phyloP scores from a whole-genome alignment of 2,113 vertebrate species.

The Carettochelys insculpta region DNA sequence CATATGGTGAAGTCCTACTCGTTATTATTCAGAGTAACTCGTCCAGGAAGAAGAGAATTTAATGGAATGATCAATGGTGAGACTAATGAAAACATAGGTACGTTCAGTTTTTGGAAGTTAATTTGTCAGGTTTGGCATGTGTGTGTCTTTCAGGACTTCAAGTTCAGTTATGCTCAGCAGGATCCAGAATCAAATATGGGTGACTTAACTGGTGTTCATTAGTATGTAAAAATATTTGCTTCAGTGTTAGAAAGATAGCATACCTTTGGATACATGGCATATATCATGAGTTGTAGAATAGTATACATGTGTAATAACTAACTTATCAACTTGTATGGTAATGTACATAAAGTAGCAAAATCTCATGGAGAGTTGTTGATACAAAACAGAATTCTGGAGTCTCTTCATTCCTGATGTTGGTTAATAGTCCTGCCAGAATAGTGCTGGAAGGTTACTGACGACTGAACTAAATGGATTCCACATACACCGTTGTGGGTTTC shows the following conservation, averaged over 20 bases:
- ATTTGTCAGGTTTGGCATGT: background rate
- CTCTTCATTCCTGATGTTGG: background rate
- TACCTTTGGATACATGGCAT: background rate
- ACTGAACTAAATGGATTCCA: background rate
- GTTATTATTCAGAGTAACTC: conserved; percentile 95
- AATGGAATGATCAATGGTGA: conserved; percentile 92
- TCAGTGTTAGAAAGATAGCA: background rate
- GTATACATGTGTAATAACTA: background rate
- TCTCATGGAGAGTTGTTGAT: background rate
- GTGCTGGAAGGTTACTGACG: background rate
- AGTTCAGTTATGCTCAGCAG: background rate
- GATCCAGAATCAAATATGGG: background rate
- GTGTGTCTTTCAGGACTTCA: fast-evolving
- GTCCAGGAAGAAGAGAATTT: conserved; percentile 89
- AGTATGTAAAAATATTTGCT: background rate
- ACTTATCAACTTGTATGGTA: fast-evolving
- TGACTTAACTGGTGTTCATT: background rate
- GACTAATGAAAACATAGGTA: conserved; percentile 96
- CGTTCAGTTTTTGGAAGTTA: conserved; percentile 40
- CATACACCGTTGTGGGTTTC: background rate
- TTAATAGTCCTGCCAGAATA: background rate
- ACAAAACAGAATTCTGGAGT: background rate
- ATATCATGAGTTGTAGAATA: background rate
- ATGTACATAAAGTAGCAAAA: background rate
- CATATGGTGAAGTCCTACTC: conserved; percentile 99